Evolutionary conservation across 2,888 invertebrate species (phyloP), one percentile per base, ranked within the genome.

Genomic region (Bimastos eiseni): DNA sequence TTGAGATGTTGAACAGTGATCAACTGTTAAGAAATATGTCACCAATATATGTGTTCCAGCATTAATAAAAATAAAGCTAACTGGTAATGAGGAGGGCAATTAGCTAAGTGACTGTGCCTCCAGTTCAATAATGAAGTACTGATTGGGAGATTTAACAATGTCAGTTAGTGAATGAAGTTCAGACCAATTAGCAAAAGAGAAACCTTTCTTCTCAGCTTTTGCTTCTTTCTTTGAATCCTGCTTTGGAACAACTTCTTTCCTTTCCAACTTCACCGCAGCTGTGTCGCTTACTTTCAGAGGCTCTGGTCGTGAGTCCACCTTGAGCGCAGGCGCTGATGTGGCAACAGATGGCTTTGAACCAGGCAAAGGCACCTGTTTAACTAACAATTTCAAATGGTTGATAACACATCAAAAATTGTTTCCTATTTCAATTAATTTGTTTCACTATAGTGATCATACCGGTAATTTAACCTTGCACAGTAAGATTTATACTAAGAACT

Each of bases 301-400:
- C 33, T 86, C 38, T 24, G 83, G 49, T 30, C 19, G 41, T 37
- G 33, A 83, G 38, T 88, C 84, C 41, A 84, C 38, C 44, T 89
- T 49, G n/a, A 34, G 33, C 13, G 91, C 86, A 34, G 90, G 36
- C 19, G 89, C 38, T 49, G 91, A 89, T 36, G 38, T 41, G 24
- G 83, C 90, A 90, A 90, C n/a, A 0, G 89, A 90, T 37, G 83
- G 34, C 24, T 36, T 90, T 36, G 37, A 24, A 21, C 33, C 89
- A 37, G 92, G 92, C 49, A 92, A 83, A 30, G 92, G 88, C 17
- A 92, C 90, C 70, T 92, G 92, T 38, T 90, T 90, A 30, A 92
- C 92, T 92, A 90, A 33, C 89, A 90, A 44, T 88, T 44, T 33
- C 33, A 33, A 70, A 70, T n/a, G 70, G 11, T n/a, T 70, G 30